Evolutionary conservation across 2,797 vertebrate species (phyloP).

Genomic region (Microctenopoma lineatum): DNA sequence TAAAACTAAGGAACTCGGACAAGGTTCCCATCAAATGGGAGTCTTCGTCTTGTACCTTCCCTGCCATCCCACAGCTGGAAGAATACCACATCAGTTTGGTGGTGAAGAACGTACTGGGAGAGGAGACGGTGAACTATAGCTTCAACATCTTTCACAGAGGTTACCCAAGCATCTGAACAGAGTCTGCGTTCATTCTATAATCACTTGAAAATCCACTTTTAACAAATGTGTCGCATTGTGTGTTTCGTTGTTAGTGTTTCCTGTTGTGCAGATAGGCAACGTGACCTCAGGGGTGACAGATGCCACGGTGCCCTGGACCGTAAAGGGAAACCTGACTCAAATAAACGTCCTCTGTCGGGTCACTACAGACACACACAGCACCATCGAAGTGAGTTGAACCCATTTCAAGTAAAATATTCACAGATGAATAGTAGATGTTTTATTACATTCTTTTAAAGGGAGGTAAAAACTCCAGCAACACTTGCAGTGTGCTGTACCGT

Average conservation of each 20-base stretch:
- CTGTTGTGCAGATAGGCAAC: conserved; percentile 33
- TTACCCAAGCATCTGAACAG: conserved; percentile 11
- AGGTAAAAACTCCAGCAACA: no score
- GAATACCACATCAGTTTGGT: conserved; percentile 70
- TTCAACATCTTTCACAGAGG: conserved; percentile 77
- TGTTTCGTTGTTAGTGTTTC: conserved; percentile 58
- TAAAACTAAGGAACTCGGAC: conserved; percentile 55
- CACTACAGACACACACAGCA: conserved; percentile 20
- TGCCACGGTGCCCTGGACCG: conserved; percentile 51
- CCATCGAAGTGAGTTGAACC: conserved; percentile 41
- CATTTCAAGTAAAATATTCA: not conserved
- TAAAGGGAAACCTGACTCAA: conserved; percentile 49
- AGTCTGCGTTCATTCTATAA: not conserved
- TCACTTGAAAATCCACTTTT: not conserved
- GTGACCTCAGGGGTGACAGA: conserved; percentile 40
- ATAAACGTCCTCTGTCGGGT: conserved; percentile 64
- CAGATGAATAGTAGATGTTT: not conserved
- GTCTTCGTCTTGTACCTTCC: conserved; percentile 54
- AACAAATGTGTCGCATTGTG: not conserved
- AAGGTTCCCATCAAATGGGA: conserved; percentile 31
- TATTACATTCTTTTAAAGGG: not conserved
- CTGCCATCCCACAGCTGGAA: conserved; percentile 41
- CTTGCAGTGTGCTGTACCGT: no score
- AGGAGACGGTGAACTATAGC: conserved; percentile 51
- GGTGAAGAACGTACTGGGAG: conserved; percentile 66